These are phyloP conservation scores for Esperia sulphurella DNA, from an alignment of 2,888 invertebrate species.

Conservation along the genomic window DNA sequence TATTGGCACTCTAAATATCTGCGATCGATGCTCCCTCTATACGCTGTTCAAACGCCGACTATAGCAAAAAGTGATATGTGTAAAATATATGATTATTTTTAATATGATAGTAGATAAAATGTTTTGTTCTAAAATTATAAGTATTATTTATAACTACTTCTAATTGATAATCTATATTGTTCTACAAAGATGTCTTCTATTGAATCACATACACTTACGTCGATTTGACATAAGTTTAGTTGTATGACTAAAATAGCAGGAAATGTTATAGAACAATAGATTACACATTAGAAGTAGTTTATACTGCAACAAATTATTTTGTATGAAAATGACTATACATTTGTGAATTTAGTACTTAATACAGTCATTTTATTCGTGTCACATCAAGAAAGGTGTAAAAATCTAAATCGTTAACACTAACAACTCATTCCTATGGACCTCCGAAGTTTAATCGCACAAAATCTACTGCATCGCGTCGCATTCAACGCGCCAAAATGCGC, in stretches of 20 bases:
- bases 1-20: constrained; percentile 77
- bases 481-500: constrained; percentile 67
- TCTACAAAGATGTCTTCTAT: too few relatives aligned
- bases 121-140: too few relatives aligned
- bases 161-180: too few relatives aligned
- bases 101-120: too few relatives aligned
- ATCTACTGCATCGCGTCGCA: constrained; percentile 64
- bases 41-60: constrained; percentile 12
- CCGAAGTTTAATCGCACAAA: constrained; percentile 68
- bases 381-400: constrained; percentile 40
- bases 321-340: neutral
- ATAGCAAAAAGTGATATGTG: neutral
- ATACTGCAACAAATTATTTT: neutral
- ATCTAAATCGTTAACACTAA: constrained; percentile 68
- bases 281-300: neutral
- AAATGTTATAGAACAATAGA: too few relatives aligned
- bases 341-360: neutral
- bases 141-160: too few relatives aligned
- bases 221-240: too few relatives aligned
- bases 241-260: too few relatives aligned
- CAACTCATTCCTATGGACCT: constrained; percentile 72
- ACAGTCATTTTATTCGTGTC: constrained; percentile 19
- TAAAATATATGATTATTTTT: neutral
- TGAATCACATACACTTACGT: too few relatives aligned
- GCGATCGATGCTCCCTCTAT: constrained; percentile 47